Conservation (phyloP, 2,888 invertebrate genomes). For the Rhamnusium bicolor region DNA sequence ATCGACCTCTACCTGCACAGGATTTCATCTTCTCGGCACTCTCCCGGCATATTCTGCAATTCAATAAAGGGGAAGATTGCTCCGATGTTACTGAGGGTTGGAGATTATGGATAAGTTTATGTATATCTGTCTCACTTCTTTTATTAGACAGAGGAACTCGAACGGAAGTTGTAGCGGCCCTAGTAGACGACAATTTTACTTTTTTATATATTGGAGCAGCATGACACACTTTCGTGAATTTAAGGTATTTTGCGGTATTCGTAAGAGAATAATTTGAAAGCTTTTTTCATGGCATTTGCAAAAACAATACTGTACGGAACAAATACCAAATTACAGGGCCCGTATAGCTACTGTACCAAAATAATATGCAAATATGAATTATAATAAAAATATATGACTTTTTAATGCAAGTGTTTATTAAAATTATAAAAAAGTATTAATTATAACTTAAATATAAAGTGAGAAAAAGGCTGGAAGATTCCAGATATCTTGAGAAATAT, state of each 20-base stretch:
- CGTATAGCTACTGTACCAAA: no score
- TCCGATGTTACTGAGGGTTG: neutral
- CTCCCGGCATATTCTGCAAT: slow-evolving; percentile 16
- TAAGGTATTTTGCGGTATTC: neutral
- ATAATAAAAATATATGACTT: no score
- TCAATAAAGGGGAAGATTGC: slow-evolving; percentile 21
- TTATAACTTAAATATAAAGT: no score
- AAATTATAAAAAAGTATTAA: no score
- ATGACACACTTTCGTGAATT: no score
- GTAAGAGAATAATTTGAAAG: neutral
- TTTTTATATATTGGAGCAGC: neutral
- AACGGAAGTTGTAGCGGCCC: neutral
- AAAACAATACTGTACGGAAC: no score
- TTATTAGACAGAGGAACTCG: neutral
- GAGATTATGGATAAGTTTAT: neutral
- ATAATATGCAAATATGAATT: no score
- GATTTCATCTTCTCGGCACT: slow-evolving; percentile 10
- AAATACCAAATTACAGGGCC: no score
- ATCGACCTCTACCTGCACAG: slow-evolving; percentile 21
- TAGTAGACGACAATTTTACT: neutral
- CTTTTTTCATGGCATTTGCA: no score
- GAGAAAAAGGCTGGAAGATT: no score
- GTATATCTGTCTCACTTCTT: neutral
- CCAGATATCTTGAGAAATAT: no score
- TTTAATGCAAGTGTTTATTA: no score